These are phyloP conservation scores for Lerista edwardsae DNA, from an alignment of 2,797 vertebrate genomes.

Conservation along the genomic window DNA sequence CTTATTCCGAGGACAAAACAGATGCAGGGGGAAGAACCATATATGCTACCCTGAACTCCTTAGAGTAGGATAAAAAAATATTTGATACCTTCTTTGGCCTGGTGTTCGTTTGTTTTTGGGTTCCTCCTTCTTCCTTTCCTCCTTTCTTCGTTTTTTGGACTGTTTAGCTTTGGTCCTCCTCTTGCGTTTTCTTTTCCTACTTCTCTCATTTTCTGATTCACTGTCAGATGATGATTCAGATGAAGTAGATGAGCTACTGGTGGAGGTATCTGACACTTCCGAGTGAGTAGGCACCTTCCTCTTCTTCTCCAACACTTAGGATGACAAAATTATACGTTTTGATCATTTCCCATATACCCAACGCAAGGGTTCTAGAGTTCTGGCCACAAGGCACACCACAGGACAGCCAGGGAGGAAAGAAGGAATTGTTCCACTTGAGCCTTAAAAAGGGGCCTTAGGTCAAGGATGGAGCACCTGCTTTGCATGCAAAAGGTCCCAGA, in stretches of 20 bases:
- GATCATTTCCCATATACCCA: neutral
- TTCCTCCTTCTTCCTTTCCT: slow-evolving; percentile 76
- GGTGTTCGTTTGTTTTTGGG: slow-evolving; percentile 60
- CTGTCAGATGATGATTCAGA: slow-evolving; percentile 82
- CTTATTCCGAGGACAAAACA: too few relatives aligned
- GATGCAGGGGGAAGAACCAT: too few relatives aligned
- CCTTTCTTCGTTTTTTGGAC: slow-evolving; percentile 82
- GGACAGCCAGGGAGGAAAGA: too few relatives aligned
- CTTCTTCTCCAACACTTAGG: slow-evolving; percentile 83
- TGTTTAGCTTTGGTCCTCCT: slow-evolving; percentile 83
- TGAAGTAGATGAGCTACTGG: slow-evolving; percentile 81
- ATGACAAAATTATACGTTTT: neutral
- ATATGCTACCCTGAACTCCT: too few relatives aligned
- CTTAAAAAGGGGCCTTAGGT: too few relatives aligned
- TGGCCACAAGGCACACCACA: too few relatives aligned
- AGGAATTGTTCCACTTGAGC: too few relatives aligned
- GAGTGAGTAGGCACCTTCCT: slow-evolving; percentile 82
- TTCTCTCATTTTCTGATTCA: slow-evolving; percentile 80
- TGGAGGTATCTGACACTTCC: slow-evolving; percentile 83
- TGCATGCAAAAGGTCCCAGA: too few relatives aligned
- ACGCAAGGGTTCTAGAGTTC: too few relatives aligned
- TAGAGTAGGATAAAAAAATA: neutral
- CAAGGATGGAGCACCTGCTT: too few relatives aligned
- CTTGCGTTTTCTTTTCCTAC: slow-evolving; percentile 80
- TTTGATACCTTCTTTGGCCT: slow-evolving; percentile 78